Conservation (phyloP, 2,113 vertebrate genomes). For the Dryoscopus gambensis region DNA sequence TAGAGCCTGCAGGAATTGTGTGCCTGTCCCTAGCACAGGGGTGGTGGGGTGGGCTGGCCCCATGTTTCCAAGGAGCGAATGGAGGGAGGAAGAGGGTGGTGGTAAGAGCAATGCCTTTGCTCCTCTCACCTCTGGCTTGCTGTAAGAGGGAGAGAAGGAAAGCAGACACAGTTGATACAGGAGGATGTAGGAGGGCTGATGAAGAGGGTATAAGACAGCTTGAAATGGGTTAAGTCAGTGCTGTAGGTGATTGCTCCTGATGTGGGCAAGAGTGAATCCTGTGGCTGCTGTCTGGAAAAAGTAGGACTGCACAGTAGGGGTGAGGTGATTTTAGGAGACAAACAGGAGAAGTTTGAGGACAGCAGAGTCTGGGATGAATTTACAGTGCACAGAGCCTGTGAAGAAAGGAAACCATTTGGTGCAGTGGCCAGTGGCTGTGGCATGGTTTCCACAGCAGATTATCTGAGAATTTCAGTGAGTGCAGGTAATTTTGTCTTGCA, state of each 20-base stretch:
- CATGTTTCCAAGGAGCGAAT: neutral
- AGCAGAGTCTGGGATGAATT: neutral
- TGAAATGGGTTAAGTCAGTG: neutral
- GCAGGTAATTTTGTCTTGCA: neutral
- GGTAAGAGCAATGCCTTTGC: neutral
- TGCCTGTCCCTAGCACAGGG: neutral
- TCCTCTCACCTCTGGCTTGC: neutral
- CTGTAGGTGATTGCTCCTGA: neutral
- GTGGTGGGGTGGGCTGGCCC: neutral
- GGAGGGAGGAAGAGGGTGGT: neutral
- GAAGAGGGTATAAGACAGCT: neutral
- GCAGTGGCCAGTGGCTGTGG: neutral
- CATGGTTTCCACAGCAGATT: accelerated
- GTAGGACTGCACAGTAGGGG: neutral
- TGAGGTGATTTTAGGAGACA: neutral
- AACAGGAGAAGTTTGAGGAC: neutral
- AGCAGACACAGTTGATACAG: neutral
- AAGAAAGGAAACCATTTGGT: neutral
- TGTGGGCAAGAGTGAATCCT: neutral
- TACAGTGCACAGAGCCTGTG: neutral
- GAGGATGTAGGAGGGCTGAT: neutral
- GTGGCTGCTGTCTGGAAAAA: neutral
- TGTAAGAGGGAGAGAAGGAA: neutral
- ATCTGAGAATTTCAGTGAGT: neutral
- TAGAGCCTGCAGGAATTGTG: neutral